phyloP scores from a whole-genome alignment of 2,888 invertebrate species.

The Platynereis dumerilii region DNA sequence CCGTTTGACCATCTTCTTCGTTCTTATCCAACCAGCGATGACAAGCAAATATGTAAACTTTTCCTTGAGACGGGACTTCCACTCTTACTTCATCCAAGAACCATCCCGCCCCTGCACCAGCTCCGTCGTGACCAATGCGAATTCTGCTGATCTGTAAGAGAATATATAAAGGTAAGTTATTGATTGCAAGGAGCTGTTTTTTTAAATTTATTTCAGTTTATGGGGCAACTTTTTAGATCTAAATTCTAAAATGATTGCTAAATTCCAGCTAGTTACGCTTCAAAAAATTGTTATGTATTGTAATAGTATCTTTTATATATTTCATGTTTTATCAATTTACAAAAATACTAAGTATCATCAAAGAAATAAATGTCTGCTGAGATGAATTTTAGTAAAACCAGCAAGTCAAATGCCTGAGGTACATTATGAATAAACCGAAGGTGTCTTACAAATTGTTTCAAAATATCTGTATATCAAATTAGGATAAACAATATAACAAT shows the following conservation, averaged over 20 bases:
- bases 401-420: too few species aligned
- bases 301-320: too few species aligned
- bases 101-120: conserved; percentile 59
- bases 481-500: too few species aligned
- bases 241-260: neutral
- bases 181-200: neutral
- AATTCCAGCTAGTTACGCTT: too few species aligned
- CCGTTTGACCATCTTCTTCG: conserved; percentile 57
- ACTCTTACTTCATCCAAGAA: conserved; percentile 61
- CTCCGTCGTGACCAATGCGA: conserved; percentile 61
- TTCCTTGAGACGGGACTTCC: conserved; percentile 59
- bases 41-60: conserved; percentile 58
- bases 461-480: too few species aligned
- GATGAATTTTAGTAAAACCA: too few species aligned
- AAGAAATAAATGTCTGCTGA: too few species aligned
- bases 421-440: too few species aligned
- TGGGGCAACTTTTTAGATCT: neutral
- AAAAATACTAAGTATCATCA: too few species aligned
- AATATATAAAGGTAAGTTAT: conserved; percentile 4
- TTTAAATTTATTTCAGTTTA: neutral
- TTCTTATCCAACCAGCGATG: conserved; percentile 61
- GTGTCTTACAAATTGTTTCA: too few species aligned
- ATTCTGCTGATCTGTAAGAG: conserved; percentile 56
- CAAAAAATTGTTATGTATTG: too few species aligned
- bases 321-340: too few species aligned